A percentile compares a stretch with the other conserved stretches of the same genome.
These are phyloP conservation scores for Gobio gobio DNA, from an alignment of 2,113 vertebrate genomes.

Conservation along the genomic window DNA sequence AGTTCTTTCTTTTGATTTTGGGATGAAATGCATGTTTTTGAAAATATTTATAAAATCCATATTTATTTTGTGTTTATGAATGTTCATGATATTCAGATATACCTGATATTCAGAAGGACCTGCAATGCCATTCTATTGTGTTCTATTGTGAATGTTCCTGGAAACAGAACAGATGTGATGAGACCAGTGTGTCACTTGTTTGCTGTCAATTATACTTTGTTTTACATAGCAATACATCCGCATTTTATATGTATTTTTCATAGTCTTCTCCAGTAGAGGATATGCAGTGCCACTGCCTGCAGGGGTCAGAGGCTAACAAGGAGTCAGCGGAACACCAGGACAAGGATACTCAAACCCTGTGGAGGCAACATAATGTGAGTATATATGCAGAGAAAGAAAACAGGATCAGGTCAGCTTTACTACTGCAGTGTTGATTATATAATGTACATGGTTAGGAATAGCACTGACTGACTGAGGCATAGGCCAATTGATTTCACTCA, in stretches of 20 bases:
- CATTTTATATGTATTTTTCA: background rate
- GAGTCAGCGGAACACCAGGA: slow-evolving; percentile 49
- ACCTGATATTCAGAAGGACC: too few species aligned
- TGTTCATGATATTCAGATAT: too few species aligned
- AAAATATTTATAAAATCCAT: too few species aligned
- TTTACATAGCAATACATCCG: background rate
- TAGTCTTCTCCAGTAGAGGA: slow-evolving; percentile 29
- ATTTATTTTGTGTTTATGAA: too few species aligned
- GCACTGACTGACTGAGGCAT: background rate
- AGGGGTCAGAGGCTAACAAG: slow-evolving; percentile 30
- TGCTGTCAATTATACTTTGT: background rate
- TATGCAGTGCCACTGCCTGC: slow-evolving; percentile 57
- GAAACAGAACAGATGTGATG: background rate
- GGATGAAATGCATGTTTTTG: background rate
- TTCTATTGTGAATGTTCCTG: background rate
- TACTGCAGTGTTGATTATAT: background rate
- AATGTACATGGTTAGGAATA: background rate
- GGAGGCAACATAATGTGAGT: slow-evolving; percentile 64
- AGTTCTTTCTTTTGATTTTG: background rate
- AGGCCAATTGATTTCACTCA: background rate
- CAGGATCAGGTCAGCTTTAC: background rate
- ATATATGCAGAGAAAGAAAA: background rate
- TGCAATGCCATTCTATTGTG: background rate
- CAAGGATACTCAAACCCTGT: slow-evolving; percentile 64
- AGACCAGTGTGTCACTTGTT: background rate